Conservation (phyloP, 2,113 vertebrate genomes). For the Strix uralensis region DNA sequence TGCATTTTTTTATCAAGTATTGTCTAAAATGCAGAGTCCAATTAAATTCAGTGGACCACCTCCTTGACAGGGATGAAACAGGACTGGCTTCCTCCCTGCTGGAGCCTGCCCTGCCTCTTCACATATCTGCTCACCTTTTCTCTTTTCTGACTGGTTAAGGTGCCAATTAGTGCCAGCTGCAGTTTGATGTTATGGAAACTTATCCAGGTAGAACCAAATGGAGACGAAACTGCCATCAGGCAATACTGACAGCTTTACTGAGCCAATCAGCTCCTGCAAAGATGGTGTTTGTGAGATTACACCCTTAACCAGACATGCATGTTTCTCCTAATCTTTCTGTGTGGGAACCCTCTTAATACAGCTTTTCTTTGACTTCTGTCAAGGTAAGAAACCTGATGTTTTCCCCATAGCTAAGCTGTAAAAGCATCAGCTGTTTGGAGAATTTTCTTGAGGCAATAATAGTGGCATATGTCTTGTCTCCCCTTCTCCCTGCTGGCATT, state of each 20-base stretch:
- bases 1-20: background rate
- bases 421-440: background rate
- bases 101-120: background rate
- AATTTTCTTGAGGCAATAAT: background rate
- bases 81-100: background rate
- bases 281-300: background rate
- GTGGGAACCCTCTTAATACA: background rate
- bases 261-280: background rate
- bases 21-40: background rate
- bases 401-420: background rate
- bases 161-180: background rate
- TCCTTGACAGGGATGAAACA: background rate
- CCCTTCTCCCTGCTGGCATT: background rate
- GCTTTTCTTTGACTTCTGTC: background rate
- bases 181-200: background rate
- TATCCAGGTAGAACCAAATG: background rate
- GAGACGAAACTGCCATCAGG: background rate
- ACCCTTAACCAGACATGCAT: background rate
- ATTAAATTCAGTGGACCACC: background rate
- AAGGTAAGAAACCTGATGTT: background rate
- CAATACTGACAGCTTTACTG: background rate
- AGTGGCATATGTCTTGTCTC: background rate
- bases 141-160: background rate
- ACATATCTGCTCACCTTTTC: background rate
- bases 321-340: background rate